phyloP scores from a whole-genome alignment of 2,888 invertebrate species.

The Lasioglossum lativentre region DNA sequence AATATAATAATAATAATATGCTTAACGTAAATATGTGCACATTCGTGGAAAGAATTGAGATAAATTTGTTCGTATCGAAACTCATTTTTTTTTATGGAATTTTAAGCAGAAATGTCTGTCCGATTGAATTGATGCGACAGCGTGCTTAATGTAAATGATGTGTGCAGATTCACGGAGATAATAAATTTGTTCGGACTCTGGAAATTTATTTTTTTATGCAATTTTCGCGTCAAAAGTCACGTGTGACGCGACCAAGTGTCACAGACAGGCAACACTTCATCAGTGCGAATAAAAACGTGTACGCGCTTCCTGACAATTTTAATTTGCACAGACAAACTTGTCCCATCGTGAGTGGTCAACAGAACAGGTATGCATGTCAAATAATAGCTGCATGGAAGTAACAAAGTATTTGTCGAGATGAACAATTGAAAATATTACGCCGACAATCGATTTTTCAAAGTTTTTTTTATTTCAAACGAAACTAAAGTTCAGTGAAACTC shows the following conservation, averaged over 20 bases:
- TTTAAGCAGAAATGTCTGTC: background rate
- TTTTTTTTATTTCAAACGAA: background rate
- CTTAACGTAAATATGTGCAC: too few species aligned
- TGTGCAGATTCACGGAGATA: background rate
- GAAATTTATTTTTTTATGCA: background rate
- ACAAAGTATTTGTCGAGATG: background rate
- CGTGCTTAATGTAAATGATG: background rate
- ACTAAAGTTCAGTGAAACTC: background rate
- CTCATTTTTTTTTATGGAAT: background rate
- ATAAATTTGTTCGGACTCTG: background rate
- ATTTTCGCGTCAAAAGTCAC: background rate
- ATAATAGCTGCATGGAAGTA: background rate
- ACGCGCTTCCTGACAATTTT: slow-evolving; percentile 15
- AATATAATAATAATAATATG: too few species aligned
- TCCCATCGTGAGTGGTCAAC: background rate
- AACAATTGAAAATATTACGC: background rate
- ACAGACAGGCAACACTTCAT: slow-evolving; percentile 33
- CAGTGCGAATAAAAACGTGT: slow-evolving; percentile 23
- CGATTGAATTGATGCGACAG: background rate
- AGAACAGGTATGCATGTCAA: background rate
- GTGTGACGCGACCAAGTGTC: slow-evolving; percentile 25
- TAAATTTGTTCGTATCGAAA: too few species aligned
- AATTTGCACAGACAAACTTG: slow-evolving; percentile 11
- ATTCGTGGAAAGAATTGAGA: too few species aligned
- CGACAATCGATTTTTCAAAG: background rate